Conservation (phyloP, 1,140 invertebrate species). For the Rhyzopertha dominica region DNA sequence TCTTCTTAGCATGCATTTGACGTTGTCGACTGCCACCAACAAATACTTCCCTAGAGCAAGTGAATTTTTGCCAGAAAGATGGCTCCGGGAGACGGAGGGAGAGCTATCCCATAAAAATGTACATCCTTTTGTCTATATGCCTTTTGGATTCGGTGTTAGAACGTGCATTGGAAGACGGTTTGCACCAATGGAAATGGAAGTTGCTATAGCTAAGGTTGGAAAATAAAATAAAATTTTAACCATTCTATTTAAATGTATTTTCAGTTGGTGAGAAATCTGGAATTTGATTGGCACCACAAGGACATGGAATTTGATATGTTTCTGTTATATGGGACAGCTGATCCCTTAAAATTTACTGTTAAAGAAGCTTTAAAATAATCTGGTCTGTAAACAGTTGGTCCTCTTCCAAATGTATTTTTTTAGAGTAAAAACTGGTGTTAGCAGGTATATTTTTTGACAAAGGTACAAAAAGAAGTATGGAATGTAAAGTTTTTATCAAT, state of each 20-base stretch:
- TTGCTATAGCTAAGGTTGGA: slow-evolving; percentile 52
- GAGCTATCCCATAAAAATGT: slow-evolving; percentile 28
- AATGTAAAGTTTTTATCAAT: no score
- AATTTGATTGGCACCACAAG: slow-evolving; percentile 47
- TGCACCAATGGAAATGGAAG: slow-evolving; percentile 65
- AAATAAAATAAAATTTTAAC: slow-evolving; percentile 7
- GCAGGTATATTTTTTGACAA: no score
- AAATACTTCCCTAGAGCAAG: slow-evolving; percentile 26
- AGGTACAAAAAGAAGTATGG: no score
- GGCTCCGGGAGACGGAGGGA: slow-evolving; percentile 20
- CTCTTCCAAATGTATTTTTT: no score
- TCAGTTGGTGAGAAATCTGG: slow-evolving; percentile 49
- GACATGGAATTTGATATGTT: slow-evolving; percentile 20
- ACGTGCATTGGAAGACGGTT: slow-evolving; percentile 58
- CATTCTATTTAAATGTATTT: slow-evolving; percentile 3
- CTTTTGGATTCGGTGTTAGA: slow-evolving; percentile 37
- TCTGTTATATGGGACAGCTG: slow-evolving; percentile 22
- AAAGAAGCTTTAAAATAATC: slow-evolving; percentile 20
- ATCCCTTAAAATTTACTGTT: slow-evolving; percentile 23
- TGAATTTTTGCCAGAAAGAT: slow-evolving; percentile 36
- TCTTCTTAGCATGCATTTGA: slow-evolving; percentile 18
- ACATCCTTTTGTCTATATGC: slow-evolving; percentile 33
- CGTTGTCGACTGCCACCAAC: slow-evolving; percentile 13
- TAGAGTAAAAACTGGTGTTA: no score
- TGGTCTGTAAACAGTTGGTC: no score